Evolutionary conservation across 1,140 invertebrate species (phyloP).

Genomic region (Ostrea edulis): DNA sequence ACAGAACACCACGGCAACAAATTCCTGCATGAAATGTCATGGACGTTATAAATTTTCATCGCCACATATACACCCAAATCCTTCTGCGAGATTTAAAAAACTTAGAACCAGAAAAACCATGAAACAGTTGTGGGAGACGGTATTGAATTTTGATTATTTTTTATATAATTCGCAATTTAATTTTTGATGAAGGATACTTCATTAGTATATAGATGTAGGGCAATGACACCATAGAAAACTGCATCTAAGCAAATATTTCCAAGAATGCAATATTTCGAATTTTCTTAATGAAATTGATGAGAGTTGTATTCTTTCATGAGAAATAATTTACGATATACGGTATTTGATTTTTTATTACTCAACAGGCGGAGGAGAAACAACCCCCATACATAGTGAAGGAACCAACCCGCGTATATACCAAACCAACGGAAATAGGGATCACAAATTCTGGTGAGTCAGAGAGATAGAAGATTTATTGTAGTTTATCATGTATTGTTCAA

Average conservation of each 20-base stretch:
- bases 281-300: too few species aligned
- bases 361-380: neutral
- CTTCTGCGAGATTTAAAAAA: neutral
- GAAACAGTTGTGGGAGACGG: neutral
- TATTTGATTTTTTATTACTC: neutral
- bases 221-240: too few species aligned
- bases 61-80: neutral
- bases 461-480: too few species aligned
- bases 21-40: neutral
- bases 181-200: too few species aligned
- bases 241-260: too few species aligned
- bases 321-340: neutral
- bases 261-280: too few species aligned
- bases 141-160: neutral
- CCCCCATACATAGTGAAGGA: neutral
- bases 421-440: neutral
- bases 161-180: too few species aligned
- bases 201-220: too few species aligned
- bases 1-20: neutral
- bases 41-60: neutral
- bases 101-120: neutral
- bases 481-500: too few species aligned
- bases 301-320: too few species aligned
- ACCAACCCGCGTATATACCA: constrained; percentile 1
- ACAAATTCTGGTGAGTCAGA: neutral